A percentile compares a stretch with the other conserved stretches of the same genome.
Evolutionary conservation across 1,140 invertebrate species (phyloP).

Genomic region (Steinernema khuongi): DNA sequence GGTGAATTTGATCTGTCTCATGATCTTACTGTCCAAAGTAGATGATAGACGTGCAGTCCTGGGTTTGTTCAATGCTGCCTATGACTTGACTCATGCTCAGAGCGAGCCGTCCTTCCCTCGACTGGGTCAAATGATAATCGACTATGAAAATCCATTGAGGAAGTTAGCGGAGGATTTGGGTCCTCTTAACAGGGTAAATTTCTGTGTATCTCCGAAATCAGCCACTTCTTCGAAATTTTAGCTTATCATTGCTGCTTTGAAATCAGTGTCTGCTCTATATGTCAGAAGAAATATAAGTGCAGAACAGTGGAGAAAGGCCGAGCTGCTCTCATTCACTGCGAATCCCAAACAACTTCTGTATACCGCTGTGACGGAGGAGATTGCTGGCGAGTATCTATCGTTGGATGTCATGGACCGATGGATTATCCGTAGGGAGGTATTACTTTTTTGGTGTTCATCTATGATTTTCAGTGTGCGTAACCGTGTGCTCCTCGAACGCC

Average conservation of each 20-base stretch:
- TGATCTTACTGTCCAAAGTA: conserved; percentile 89
- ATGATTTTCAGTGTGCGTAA: conserved; percentile 71
- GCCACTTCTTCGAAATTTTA: conserved; percentile 40
- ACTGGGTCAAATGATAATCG: conserved; percentile 91
- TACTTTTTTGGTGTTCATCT: conserved; percentile 14
- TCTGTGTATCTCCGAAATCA: conserved; percentile 16
- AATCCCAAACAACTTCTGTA: conserved; percentile 84
- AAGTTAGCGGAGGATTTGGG: conserved; percentile 94
- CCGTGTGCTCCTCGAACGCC: conserved; percentile 79
- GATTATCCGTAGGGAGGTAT: conserved; percentile 74
- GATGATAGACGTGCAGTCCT: conserved; percentile 94
- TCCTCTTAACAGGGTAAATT: conserved; percentile 74
- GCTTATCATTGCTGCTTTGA: conserved; percentile 74
- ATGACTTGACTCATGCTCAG: conserved; percentile 82
- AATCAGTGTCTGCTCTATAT: conserved; percentile 81
- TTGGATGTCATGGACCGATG: conserved; percentile 89
- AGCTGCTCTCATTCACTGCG: conserved; percentile 85
- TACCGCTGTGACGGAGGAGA: conserved; percentile 81
- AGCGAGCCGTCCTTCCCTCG: conserved; percentile 85
- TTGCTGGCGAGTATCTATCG: conserved; percentile 93
- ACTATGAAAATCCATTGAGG: conserved; percentile 90
- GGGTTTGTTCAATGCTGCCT: conserved; percentile 90
- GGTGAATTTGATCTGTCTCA: conserved; percentile 80
- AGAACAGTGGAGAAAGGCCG: conserved; percentile 80
- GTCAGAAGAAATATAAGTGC: conserved; percentile 81